Base-by-base conservation (phyloP, 1,140 invertebrate genomes). In the Halesus radiatus region DNA sequence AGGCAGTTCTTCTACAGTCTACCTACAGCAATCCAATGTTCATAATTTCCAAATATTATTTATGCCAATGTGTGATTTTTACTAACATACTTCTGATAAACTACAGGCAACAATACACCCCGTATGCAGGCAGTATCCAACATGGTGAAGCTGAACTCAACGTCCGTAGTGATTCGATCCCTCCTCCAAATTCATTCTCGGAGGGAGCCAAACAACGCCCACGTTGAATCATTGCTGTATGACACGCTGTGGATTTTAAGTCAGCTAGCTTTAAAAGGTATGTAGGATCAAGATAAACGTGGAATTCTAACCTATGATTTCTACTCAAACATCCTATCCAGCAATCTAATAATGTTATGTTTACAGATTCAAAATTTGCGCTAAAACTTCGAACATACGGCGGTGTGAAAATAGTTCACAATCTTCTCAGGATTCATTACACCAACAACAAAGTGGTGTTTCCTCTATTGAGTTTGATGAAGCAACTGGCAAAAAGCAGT, bases 331-430 rank as follows among this genome's bases (percentile, higher is more conserved):
- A 18, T 56, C 54, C 54, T 56, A 56, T 1, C 37, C 16, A 56
- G 0, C 54, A 22, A 10, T 18, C n/a, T 56, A 56, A 7, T 16
- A 7, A 66, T 37, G 7, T 37, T 37, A 7, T 70, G 82, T 81
- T 90, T 89, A 26, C 87, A 94, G 93, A 94, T 90, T 85, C 90
- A 66, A 93, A 92, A 85, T 93, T 94, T 84, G 89, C 91, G 54
- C 86, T 89, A 16, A 93, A 93, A 87, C 88, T 92, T 15, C 90
- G 92, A 82, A 86, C 90, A 84, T 85, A 91, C 23, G 92, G 92
- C 13, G 90, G 90, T 76, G 89, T 92, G 0, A 92, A 92, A 86
- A 88, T 92, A 83, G 91, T 93, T 85, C 92, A 93, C 84, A 86
- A 88, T 13, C 87, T 93, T 58, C 84, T 94, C 7, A 91, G 92